Base-by-base conservation (phyloP, 1,140 invertebrate species). In the Sycophila sp. region DNA sequence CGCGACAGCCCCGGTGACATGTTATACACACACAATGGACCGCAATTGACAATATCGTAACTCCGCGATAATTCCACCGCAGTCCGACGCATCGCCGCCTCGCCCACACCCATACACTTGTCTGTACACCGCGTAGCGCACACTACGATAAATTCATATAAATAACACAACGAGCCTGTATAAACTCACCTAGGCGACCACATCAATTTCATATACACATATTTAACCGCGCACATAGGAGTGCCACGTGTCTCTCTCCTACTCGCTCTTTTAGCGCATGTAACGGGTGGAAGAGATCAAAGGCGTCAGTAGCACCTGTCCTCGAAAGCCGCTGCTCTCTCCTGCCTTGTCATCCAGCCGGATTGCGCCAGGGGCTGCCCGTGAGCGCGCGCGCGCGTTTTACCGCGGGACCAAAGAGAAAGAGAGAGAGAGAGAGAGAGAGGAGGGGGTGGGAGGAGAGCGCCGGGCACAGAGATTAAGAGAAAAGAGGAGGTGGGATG, bases 231-330 rank as follows among this genome's bases (percentile, higher is more conserved):
- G n/a, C n/a, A n/a, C n/a, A n/a, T n/a, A n/a, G n/a, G n/a, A n/a
- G n/a, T n/a, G n/a, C n/a, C n/a, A n/a, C n/a, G n/a, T n/a, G n/a
- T 66, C 76, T 55, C 17, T 32, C 15, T 79, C 70, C 75, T 75
- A 22, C n/a, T 47, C 19, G 17, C 42, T 22, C 42, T 47, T 47
- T 22, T 40, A 70, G 65, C 77, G 76, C 78, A 78, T 84, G 81
- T 84, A 84, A 82, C 80, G 75, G 47, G 32, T 75, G 78, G 77
- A 82, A 81, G 83, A 86, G 85, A 86, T 86, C 85, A 86, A 86
- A 86, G 85, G 84, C 84, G 84, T 85, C 85, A 86, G 83, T 84
- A 85, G 84, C 85, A 86, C 85, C 84, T 86, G 85, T 85, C 84
- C 82, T 84, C 77, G 78, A 83, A 83, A 76, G 34, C 36, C 30